Evolutionary conservation across 2,888 invertebrate species (phyloP), one percentile per base, ranked within the genome.

Genomic region (Clanis bilineata): DNA sequence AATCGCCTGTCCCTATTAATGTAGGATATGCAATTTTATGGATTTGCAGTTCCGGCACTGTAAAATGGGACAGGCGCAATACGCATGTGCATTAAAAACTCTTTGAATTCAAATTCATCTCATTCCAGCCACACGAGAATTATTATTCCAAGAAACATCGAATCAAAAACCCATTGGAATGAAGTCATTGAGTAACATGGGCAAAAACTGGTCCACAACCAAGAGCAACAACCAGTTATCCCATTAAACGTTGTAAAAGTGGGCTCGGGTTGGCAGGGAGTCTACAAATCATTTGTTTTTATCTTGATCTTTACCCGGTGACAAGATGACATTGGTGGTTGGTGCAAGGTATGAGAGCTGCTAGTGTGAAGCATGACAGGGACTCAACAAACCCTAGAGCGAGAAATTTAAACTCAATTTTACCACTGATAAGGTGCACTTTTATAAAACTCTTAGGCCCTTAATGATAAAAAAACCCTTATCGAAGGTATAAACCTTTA

Each of bases 261-360:
- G 54, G 57, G 44, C 38, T 43, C 71, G 68, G 65, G 57, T 22
- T n/a, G 60, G 65, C 60, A 57, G 61, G 57, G 57, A 65, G 60
- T 68, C 66, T 69, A 74, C 74, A 72, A 72, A 72, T 76, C 76
- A 76, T 76, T 62, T 58, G 39, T 47, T 45, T 69, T 71, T 72
- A 74, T 76, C 74, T 76, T 51, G 66, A 74, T 74, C 74, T 74
- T 65, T 62, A 66, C 65, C 55, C 56, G 65, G 60, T 72, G 74
- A 76, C 74, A 73, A 74, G 74, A 70, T 72, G 76, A 72, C 67
- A 67, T 63, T 60, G 55, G 38, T 32, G 57, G 59, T 18, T 66
- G 71, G 71, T 54, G 1, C 64, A 72, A 65, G 59, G 36, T 18
- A 57, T n/a, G 41, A n/a, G 23, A 59, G 10, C 23, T 36, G 56